phyloP scores from a whole-genome alignment of 2,113 vertebrate species.

The Siniperca knerii region DNA sequence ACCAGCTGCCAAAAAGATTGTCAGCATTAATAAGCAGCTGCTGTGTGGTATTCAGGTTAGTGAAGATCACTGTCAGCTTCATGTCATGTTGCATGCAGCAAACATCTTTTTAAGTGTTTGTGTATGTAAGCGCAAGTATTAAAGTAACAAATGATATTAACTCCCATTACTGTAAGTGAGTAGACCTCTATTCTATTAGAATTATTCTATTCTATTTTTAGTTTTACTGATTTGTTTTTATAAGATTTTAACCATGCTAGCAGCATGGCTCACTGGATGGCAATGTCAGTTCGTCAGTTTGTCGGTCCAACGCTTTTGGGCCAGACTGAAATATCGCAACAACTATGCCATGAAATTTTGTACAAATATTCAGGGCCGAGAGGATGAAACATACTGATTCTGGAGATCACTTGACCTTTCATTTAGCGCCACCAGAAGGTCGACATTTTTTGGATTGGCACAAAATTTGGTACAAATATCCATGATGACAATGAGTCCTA shows the following conservation, averaged over 20 bases:
- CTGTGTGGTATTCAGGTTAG: slow-evolving; percentile 31
- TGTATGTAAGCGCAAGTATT: background rate
- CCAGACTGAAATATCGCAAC: background rate
- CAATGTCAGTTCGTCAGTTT: background rate
- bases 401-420: background rate
- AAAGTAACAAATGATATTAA: background rate
- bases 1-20: slow-evolving; percentile 46
- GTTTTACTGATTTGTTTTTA: background rate
- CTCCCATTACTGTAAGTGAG: background rate
- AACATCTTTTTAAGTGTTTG: slow-evolving; percentile 8
- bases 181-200: background rate
- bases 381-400: background rate
- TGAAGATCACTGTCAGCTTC: slow-evolving; percentile 22
- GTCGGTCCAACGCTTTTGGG: background rate
- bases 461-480: background rate
- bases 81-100: background rate
- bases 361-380: background rate
- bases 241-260: background rate
- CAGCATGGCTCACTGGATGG: background rate
- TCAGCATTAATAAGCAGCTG: slow-evolving; percentile 48
- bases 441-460: background rate
- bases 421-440: too few relatives aligned
- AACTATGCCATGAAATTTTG: background rate
- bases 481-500: too few relatives aligned
- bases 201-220: background rate